These are phyloP conservation scores for Garrulus glandarius DNA, from an alignment of 2,797 vertebrate genomes.

Conservation along the genomic window DNA sequence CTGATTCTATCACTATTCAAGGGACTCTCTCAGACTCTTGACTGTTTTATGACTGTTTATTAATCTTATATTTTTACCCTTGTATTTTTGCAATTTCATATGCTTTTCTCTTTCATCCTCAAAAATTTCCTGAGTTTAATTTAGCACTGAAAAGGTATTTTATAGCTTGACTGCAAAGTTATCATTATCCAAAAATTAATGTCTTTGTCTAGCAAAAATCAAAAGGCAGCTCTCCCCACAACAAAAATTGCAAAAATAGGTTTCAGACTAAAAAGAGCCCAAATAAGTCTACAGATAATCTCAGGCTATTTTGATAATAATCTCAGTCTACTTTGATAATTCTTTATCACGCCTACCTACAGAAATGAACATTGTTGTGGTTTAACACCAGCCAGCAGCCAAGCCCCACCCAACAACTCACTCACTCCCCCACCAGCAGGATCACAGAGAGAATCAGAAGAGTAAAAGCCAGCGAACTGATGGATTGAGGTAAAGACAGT, in stretches of 20 bases:
- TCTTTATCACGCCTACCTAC: background rate
- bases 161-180: background rate
- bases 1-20: background rate
- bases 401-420: rapidly evolving
- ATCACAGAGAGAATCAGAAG: background rate
- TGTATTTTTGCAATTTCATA: background rate
- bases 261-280: background rate
- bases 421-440: background rate
- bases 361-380: rapidly evolving
- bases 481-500: background rate
- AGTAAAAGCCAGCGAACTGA: background rate
- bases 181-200: background rate
- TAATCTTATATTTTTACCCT: background rate
- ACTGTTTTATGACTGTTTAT: background rate
- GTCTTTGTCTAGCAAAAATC: background rate
- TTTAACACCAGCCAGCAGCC: background rate
- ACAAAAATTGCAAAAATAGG: background rate
- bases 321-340: background rate
- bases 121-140: background rate
- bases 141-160: background rate
- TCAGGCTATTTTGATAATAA: background rate
- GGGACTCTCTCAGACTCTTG: background rate
- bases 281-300: background rate
- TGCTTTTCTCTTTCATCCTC: background rate
- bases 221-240: background rate